Base-by-base conservation (phyloP, 2,797 vertebrate species). In the Lerista edwardsae region DNA sequence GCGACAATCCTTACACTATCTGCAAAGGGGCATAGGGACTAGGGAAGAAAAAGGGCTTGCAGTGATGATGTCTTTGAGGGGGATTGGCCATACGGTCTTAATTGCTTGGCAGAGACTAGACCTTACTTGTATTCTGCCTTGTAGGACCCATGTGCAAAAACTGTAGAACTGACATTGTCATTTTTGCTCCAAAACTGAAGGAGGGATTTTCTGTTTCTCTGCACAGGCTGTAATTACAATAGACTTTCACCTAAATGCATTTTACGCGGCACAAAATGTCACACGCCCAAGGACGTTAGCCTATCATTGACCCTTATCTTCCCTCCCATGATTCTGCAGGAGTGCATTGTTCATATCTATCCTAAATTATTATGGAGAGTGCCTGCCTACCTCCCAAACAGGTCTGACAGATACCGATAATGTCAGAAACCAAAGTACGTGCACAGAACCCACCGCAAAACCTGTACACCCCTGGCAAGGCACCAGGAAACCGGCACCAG, bases 361-460 rank as follows among this genome's bases (percentile, higher is more conserved):
- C 23, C 31, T 31, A 59, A 41, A 59, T 39, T 59, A 15, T 59
- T 34, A 59, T 27, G 25, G 27, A 73, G 4, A n/a, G 19, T 29
- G 57, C 34, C 39, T 74, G 71, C 15, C 41, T 34, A 23, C 19
- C 27, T 79, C 69, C 76, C 27, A 79, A 79, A 84, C 76, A 79
- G 61, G 31, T 79, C 75, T 79, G 61, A 79, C 59, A 65, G 44
- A 57, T 79, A 74, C 59, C 44, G 36, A n/a, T 31, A 75, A 41
- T 67, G 73, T 41, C 29, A 67, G 62, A 31, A 68, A 51, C 59
- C 4, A 6, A 67, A 59, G 71, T 44, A 74, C 67, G 65, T 31
- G 29, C 78, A 36, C 57, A 55, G 67, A 80, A 31, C 61, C 3
- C 47, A 55, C 47, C 65, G 44, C 77, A 79, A 80, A 85, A 51